These are phyloP conservation scores for Diaprepes abbreviatus DNA, from an alignment of 2,888 invertebrate genomes.

Conservation along the genomic window DNA sequence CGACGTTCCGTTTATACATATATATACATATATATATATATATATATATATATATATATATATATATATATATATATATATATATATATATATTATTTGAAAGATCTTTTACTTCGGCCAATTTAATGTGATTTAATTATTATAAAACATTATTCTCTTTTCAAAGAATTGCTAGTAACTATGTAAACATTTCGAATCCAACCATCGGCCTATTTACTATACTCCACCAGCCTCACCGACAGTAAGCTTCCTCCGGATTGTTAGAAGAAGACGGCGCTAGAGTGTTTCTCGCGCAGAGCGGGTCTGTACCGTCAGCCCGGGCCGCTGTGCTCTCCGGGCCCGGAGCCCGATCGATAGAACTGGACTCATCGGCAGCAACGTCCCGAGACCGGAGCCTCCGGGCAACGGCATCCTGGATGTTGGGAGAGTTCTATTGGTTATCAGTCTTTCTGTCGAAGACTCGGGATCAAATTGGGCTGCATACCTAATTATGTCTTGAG, in stretches of 20 bases:
- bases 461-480: neutral
- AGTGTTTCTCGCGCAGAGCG: conserved; percentile 37
- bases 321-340: conserved; percentile 32
- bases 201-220: conserved; percentile 17
- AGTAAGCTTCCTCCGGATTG: conserved; percentile 26
- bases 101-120: too few relatives aligned
- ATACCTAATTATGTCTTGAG: conserved; percentile 14
- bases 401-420: conserved; percentile 39
- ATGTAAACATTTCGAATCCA: too few relatives aligned
- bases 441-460: conserved; percentile 42
- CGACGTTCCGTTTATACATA: too few relatives aligned
- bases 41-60: too few relatives aligned
- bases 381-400: conserved; percentile 40
- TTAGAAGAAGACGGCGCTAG: conserved; percentile 27
- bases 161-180: too few relatives aligned
- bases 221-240: conserved; percentile 21
- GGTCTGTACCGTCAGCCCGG: conserved; percentile 32
- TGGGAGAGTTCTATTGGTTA: conserved; percentile 40
- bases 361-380: conserved; percentile 37
- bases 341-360: conserved; percentile 42
- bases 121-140: too few relatives aligned
- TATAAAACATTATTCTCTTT: too few relatives aligned
- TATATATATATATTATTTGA: too few relatives aligned
- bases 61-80: too few relatives aligned
- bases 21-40: too few relatives aligned